Base-by-base conservation (phyloP, 2,888 invertebrate genomes). In the Pomacea canaliculata region DNA sequence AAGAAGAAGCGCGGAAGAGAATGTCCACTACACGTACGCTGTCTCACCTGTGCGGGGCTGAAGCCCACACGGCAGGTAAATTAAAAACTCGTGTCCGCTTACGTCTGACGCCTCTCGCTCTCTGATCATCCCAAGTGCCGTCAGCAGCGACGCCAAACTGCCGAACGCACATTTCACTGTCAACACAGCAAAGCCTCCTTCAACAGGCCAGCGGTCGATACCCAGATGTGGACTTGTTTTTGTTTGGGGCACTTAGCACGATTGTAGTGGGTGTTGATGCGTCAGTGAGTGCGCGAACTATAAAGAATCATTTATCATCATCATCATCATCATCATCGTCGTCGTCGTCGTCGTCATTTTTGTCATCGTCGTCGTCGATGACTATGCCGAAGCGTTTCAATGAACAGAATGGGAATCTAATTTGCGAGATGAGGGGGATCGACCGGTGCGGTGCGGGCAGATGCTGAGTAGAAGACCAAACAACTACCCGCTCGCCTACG, bases 291-390 rank as follows among this genome's bases (percentile, higher is more conserved):
- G 16, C 16, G 37, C 37, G 51, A 56, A 56, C 51, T 10, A 56
- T 8, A 56, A 13, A 10, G 51, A 8, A 56, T 56, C 7, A 56
- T 1, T 23, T 48, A n/a, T 69, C 51, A 69, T 69, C 69, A 69
- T 69, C 68, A 68, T 68, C 68, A 4, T 68, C 37, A 4, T 68
- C 68, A 4, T 68, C 68, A 4, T 68, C 48, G 27, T 67, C 27
- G 9, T 67, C 67, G 27, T 67, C 27, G 27, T 27, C 67, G 23
- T 23, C 23, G 23, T 0, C 23, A 66, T 2, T 23, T 19, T 66
- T 23, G 23, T 68, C 68, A 12, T 68, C 68, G 27, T 46, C 68
- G 46, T 7, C 68, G 46, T 1, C 68, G 46, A 16, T 16, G 46
- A 16, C 68, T 46, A 1, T 48, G 46, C 19, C 68, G 13, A 16